A percentile compares a stretch with the other conserved stretches of the same genome.
These are phyloP conservation scores for Megaceryle maxima DNA, from an alignment of 2,113 vertebrate genomes.

Conservation along the genomic window DNA sequence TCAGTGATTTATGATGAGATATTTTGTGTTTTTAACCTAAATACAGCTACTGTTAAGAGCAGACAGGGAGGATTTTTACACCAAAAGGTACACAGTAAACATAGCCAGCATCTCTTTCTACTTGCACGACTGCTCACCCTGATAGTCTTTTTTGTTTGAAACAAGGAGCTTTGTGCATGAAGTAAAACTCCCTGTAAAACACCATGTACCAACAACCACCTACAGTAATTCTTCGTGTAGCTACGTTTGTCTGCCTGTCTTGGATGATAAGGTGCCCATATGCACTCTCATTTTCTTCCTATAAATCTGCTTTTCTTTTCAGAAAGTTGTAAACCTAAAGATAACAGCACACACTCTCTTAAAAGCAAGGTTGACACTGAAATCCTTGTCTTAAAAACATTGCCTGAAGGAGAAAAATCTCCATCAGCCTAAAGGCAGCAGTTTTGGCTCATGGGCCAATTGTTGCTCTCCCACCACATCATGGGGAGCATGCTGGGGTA, in stretches of 20 bases:
- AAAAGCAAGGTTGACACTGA: constrained; percentile 33
- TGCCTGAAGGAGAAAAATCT: constrained; percentile 2
- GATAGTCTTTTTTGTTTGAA: not conserved
- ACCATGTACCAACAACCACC: not conserved
- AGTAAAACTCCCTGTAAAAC: not conserved
- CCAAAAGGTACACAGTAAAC: not conserved
- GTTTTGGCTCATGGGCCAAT: not conserved
- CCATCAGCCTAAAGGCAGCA: not conserved
- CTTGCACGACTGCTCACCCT: not conserved
- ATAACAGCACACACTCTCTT: constrained; percentile 17
- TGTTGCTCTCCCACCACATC: not conserved
- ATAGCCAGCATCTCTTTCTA: not conserved
- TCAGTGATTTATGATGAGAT: constrained; percentile 7
- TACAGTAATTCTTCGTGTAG: not conserved
- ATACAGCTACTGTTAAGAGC: constrained; percentile 27
- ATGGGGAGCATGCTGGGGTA: not conserved
- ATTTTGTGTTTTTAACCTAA: constrained; percentile 37
- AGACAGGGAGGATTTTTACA: not conserved
- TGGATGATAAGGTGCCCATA: constrained; percentile 5
- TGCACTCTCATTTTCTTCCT: constrained; percentile 32
- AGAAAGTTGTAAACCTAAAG: constrained; percentile 50
- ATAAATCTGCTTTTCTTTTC: constrained; percentile 44
- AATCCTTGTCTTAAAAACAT: constrained; percentile 45
- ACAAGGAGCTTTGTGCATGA: accelerated
- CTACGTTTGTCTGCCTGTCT: not conserved